phyloP scores from a whole-genome alignment of 2,888 invertebrate genomes.

The Lycocerus yunnanus region DNA sequence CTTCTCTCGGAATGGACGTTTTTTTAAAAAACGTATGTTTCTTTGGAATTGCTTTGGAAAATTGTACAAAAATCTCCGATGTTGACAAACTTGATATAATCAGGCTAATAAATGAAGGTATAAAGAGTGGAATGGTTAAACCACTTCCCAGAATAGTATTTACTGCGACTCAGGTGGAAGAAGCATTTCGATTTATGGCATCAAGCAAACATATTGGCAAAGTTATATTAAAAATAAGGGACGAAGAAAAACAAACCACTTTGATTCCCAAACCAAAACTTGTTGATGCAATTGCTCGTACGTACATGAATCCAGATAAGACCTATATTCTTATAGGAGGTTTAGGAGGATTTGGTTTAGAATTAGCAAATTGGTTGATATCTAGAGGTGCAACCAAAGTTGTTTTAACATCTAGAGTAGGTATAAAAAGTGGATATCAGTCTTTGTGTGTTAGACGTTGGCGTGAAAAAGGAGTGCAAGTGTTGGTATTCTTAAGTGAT shows the following conservation, averaged over 20 bases:
- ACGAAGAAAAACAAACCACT: constrained; percentile 68
- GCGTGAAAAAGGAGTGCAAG: constrained; percentile 65
- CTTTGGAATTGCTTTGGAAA: constrained; percentile 96
- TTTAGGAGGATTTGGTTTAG: constrained; percentile 95
- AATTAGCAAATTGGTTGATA: constrained; percentile 89
- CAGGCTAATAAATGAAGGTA: constrained; percentile 80
- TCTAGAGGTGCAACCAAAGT: constrained; percentile 83
- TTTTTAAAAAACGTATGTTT: constrained; percentile 96
- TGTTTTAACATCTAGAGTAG: constrained; percentile 87
- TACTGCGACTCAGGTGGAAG: constrained; percentile 84
- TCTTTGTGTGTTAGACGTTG: constrained; percentile 77
- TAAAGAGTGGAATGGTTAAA: constrained; percentile 83
- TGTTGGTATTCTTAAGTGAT: constrained; percentile 69
- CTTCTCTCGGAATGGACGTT: constrained; percentile 89
- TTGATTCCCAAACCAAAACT: constrained; percentile 61
- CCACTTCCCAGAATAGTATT: constrained; percentile 89
- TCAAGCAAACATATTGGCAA: constrained; percentile 98
- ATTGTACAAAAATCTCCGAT: constrained; percentile 77
- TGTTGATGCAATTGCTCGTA: constrained; percentile 81
- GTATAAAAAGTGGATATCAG: constrained; percentile 92
- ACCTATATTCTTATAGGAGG: constrained; percentile 85
- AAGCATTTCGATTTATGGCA: constrained; percentile 94
- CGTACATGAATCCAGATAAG: constrained; percentile 80
- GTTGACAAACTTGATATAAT: constrained; percentile 78
- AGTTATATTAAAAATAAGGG: constrained; percentile 87